These are phyloP conservation scores for Pandion haliaetus DNA, from an alignment of 2,113 vertebrate genomes.

Conservation along the genomic window DNA sequence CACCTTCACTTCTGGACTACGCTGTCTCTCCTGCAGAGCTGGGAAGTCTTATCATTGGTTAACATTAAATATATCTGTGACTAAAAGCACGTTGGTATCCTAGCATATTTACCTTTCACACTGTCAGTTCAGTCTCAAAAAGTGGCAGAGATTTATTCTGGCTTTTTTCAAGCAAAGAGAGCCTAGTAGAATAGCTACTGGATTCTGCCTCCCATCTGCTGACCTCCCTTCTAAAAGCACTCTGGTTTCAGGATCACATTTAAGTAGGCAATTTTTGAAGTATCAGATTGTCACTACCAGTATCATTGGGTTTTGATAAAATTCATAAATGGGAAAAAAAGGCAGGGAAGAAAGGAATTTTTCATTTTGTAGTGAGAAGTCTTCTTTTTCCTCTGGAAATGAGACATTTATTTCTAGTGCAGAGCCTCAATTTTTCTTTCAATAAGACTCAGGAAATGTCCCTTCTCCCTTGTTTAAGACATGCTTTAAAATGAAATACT, in stretches of 20 bases:
- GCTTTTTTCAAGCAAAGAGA: background rate
- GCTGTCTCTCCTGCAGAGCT: background rate
- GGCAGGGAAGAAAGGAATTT: background rate
- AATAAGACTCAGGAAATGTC: background rate
- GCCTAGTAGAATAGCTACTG: background rate
- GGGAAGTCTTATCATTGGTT: background rate
- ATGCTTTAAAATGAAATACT: background rate
- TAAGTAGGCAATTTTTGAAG: background rate
- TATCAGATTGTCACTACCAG: background rate
- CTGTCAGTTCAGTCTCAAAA: background rate
- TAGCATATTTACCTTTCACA: background rate
- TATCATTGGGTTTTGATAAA: background rate
- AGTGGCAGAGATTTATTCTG: background rate
- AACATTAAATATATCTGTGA: background rate
- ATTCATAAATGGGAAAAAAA: background rate
- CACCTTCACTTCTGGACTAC: background rate
- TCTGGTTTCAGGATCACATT: background rate
- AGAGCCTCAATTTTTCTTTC: background rate
- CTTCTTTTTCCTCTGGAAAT: background rate
- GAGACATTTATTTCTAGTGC: background rate
- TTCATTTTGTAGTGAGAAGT: background rate
- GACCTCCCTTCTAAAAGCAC: background rate
- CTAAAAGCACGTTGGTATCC: background rate
- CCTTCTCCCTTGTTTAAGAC: background rate
- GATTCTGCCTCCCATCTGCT: background rate